phyloP scores from a whole-genome alignment of 2,888 invertebrate species.

The Dascillus cervinus region DNA sequence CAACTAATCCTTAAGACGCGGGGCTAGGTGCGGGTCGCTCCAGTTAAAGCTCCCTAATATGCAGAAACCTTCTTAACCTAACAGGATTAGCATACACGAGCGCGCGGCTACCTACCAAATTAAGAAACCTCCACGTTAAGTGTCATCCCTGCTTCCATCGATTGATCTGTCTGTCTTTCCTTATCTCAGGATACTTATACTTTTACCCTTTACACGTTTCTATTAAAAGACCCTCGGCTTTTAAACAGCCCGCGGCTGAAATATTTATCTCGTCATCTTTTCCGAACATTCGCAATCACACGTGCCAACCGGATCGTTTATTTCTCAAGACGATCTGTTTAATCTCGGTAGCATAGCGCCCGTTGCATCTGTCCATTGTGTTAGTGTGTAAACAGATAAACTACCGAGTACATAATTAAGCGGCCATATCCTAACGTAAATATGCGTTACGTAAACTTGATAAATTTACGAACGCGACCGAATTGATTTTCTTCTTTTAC shows the following conservation, averaged over 20 bases:
- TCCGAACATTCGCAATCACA: constrained; percentile 20
- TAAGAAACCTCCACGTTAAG: constrained; percentile 38
- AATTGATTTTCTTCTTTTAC: too few relatives aligned
- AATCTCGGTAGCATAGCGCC: constrained; percentile 1
- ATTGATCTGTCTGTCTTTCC: constrained; percentile 42
- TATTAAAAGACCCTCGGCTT: constrained; percentile 32
- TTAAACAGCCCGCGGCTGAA: constrained; percentile 17
- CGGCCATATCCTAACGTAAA: constrained; percentile 7
- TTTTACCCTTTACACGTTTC: constrained; percentile 40
- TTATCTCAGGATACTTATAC: constrained; percentile 40
- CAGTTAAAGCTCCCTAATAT: constrained; percentile 58
- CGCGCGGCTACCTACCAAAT: constrained; percentile 48
- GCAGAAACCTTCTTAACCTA: constrained; percentile 67
- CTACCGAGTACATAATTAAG: too few relatives aligned
- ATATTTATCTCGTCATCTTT: constrained; percentile 32
- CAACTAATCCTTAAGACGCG: constrained; percentile 60
- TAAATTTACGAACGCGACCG: constrained; percentile 17
- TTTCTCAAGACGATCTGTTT: constrained; percentile 5
- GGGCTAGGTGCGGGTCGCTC: constrained; percentile 39
- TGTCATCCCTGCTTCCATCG: constrained; percentile 40
- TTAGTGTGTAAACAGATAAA: too few relatives aligned
- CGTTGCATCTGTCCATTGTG: too few relatives aligned
- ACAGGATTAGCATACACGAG: constrained; percentile 63
- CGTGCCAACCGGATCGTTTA: constrained; percentile 30
- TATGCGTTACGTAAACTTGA: constrained; percentile 13